Conservation (phyloP, 2,797 vertebrate species). For the Ctenosaura bakeri region DNA sequence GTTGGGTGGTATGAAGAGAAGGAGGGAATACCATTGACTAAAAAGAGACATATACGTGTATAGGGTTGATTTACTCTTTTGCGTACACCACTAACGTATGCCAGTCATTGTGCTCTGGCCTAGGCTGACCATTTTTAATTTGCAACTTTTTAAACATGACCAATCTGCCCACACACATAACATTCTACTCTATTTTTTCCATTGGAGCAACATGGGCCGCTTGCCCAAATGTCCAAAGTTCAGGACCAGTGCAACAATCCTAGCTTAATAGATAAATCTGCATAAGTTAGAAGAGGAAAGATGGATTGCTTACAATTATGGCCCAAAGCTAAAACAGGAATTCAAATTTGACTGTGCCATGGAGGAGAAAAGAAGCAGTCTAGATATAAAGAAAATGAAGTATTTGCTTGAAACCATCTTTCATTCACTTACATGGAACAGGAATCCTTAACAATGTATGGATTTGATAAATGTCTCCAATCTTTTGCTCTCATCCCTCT, state of each 20-base stretch:
- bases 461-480: constrained; percentile 32
- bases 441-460: constrained; percentile 17
- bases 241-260: not conserved
- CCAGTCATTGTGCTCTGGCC: no score
- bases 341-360: not conserved
- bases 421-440: constrained; percentile 23
- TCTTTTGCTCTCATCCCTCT: not conserved
- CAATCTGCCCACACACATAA: not conserved
- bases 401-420: constrained; percentile 27
- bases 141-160: not conserved
- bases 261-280: constrained; percentile 14
- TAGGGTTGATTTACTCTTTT: no score
- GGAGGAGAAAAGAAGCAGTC: not conserved
- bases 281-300: not conserved
- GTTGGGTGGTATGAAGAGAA: no score
- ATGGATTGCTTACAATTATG: constrained; percentile 30
- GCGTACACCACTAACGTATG: no score
- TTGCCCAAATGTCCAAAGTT: constrained; percentile 18
- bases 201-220: not conserved
- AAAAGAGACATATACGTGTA: no score
- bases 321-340: not conserved
- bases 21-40: no score
- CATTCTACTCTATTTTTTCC: not conserved
- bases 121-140: not conserved
- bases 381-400: constrained; percentile 22